Conservation (phyloP, 2,888 invertebrate species). For the Orthosia cruda region DNA sequence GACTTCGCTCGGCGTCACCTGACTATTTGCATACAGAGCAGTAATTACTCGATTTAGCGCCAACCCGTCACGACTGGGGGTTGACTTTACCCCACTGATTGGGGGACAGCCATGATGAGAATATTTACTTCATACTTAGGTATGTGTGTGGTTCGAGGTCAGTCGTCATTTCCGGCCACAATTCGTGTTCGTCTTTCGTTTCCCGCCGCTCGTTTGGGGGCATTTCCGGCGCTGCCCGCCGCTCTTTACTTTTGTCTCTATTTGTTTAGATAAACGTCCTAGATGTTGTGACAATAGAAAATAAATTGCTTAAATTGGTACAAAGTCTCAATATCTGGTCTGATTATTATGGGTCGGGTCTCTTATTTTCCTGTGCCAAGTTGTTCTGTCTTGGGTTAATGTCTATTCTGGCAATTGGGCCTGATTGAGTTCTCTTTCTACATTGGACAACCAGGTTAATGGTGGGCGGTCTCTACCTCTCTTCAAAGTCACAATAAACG, state of each 20-base stretch:
- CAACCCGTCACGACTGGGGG: conserved; percentile 10
- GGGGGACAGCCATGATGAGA: conserved; percentile 28
- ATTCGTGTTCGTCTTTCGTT: conserved; percentile 30
- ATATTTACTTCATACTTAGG: conserved; percentile 23
- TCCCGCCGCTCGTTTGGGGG: conserved; percentile 44
- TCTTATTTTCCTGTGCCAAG: too few relatives aligned
- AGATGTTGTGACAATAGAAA: conserved; percentile 9
- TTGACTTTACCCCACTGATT: conserved; percentile 26
- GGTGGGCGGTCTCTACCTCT: too few relatives aligned
- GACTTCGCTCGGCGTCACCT: conserved; percentile 17
- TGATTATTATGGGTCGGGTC: too few relatives aligned
- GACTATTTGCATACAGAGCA: conserved; percentile 58
- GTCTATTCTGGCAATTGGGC: too few relatives aligned
- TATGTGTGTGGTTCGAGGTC: conserved; percentile 35
- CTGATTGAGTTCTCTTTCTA: too few relatives aligned
- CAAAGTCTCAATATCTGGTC: not conserved
- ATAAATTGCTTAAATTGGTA: not conserved
- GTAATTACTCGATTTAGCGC: conserved; percentile 57
- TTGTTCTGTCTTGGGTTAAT: too few relatives aligned
- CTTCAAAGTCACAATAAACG: conserved; percentile 4
- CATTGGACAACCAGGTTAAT: too few relatives aligned
- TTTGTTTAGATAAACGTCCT: conserved; percentile 6
- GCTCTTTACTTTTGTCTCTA: conserved; percentile 35
- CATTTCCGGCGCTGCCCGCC: conserved; percentile 48
- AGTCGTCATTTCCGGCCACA: conserved; percentile 51